Conservation (phyloP, 2,888 invertebrate genomes). For the Cerastis leucographa region DNA sequence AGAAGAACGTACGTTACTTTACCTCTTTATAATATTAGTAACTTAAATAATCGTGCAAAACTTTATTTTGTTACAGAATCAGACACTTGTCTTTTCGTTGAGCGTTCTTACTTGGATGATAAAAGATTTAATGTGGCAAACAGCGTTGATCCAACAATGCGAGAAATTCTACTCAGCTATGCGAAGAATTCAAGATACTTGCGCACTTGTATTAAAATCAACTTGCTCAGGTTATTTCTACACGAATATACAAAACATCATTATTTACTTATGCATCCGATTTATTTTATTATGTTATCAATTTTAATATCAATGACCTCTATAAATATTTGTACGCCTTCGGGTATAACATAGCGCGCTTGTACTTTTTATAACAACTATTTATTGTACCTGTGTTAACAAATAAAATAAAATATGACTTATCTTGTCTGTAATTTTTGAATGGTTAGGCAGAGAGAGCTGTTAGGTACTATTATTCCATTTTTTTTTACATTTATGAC, state of each 20-base stretch:
- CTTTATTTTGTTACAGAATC: slow-evolving; percentile 8
- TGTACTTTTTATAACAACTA: too few relatives aligned
- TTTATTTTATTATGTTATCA: too few relatives aligned
- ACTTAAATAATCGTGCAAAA: background rate
- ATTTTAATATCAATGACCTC: too few relatives aligned
- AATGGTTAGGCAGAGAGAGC: too few relatives aligned
- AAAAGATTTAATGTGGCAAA: slow-evolving; percentile 12
- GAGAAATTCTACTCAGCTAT: slow-evolving; percentile 19
- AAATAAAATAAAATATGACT: too few relatives aligned
- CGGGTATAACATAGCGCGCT: too few relatives aligned
- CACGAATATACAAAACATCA: background rate
- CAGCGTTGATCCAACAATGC: slow-evolving; percentile 11
- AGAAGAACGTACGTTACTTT: background rate
- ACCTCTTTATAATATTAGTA: background rate
- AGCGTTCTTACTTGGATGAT: background rate
- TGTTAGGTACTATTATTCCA: too few relatives aligned
- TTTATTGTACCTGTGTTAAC: too few relatives aligned
- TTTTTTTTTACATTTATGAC: background rate
- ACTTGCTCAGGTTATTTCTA: slow-evolving; percentile 14
- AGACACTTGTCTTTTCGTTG: accelerated
- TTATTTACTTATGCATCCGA: too few relatives aligned
- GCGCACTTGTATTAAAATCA: slow-evolving; percentile 2
- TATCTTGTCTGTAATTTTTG: too few relatives aligned
- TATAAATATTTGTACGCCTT: too few relatives aligned
- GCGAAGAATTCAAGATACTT: slow-evolving; percentile 16